Percentiles rank a stretch among this genome's conserved stretches.
These are phyloP conservation scores for Orius laevigatus DNA, from an alignment of 1,140 invertebrate species.

Conservation along the genomic window DNA sequence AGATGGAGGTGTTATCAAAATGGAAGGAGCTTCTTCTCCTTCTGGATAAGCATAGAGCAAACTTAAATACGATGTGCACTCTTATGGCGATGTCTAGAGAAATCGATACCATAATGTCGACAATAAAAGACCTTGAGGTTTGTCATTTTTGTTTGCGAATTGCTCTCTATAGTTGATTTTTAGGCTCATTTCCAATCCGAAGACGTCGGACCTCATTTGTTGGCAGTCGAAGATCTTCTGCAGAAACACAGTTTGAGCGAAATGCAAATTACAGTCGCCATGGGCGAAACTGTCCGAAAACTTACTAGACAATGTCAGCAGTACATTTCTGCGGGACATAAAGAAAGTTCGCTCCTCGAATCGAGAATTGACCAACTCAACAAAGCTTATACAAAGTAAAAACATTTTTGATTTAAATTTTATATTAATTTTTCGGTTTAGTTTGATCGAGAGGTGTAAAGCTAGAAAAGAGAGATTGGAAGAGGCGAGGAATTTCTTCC, in stretches of 20 bases:
- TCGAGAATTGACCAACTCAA: slow-evolving; percentile 54
- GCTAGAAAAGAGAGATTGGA: slow-evolving; percentile 67
- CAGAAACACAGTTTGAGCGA: slow-evolving; percentile 88
- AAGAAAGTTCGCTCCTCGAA: slow-evolving; percentile 46
- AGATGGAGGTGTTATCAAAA: slow-evolving; percentile 70
- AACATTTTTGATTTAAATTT: not conserved
- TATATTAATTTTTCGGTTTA: slow-evolving; percentile 22
- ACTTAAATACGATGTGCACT: slow-evolving; percentile 56
- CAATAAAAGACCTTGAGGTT: slow-evolving; percentile 66
- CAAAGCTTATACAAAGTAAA: slow-evolving; percentile 46
- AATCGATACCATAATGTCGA: slow-evolving; percentile 73
- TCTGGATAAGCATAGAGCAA: slow-evolving; percentile 68
- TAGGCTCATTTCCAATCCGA: slow-evolving; percentile 67
- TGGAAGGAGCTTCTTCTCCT: slow-evolving; percentile 76
- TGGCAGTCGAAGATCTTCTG: slow-evolving; percentile 83
- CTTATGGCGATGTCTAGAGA: slow-evolving; percentile 77
- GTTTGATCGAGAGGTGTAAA: slow-evolving; percentile 52
- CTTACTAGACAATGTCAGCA: slow-evolving; percentile 48
- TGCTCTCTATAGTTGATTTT: slow-evolving; percentile 12
- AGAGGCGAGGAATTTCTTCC: slow-evolving; percentile 82
- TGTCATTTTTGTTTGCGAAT: slow-evolving; percentile 3
- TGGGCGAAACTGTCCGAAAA: slow-evolving; percentile 64
- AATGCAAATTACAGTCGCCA: slow-evolving; percentile 61
- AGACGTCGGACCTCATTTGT: slow-evolving; percentile 78
- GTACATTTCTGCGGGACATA: slow-evolving; percentile 32